Percentiles rank a stretch among this genome's conserved stretches.
Conservation (phyloP, 1,140 invertebrate genomes). For the Anastrepha obliqua region DNA sequence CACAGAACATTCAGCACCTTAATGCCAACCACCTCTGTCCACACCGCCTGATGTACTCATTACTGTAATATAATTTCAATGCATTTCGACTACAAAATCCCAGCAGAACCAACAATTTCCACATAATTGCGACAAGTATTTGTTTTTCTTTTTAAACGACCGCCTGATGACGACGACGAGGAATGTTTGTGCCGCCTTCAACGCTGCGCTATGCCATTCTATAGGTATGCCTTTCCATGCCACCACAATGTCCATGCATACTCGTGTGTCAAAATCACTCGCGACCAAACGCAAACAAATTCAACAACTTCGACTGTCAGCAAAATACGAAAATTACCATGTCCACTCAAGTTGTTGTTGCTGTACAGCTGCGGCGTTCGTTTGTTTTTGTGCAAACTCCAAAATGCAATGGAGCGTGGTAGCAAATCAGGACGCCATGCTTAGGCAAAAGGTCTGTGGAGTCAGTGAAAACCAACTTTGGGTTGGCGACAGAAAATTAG, state of each 20-base stretch:
- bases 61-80: slow-evolving; percentile 43
- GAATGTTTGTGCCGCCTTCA: no score
- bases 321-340: slow-evolving; percentile 51
- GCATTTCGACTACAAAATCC: slow-evolving; percentile 30
- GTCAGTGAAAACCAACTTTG: neutral
- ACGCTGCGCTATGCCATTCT: no score
- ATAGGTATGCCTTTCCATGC: neutral
- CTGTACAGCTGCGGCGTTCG: neutral
- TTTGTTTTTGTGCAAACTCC: slow-evolving; percentile 20
- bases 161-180: neutral
- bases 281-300: slow-evolving; percentile 39
- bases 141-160: slow-evolving; percentile 35
- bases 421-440: neutral
- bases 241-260: neutral
- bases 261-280: slow-evolving; percentile 13
- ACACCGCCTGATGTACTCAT: neutral
- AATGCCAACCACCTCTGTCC: no score
- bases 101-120: slow-evolving; percentile 36
- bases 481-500: slow-evolving; percentile 46
- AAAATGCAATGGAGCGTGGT: slow-evolving; percentile 41
- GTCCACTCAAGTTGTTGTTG: neutral
- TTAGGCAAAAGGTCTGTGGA: neutral
- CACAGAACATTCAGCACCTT: neutral
- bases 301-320: slow-evolving; percentile 48
- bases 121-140: slow-evolving; percentile 52